Evolutionary conservation across 2,113 vertebrate species (phyloP), one percentile per base, ranked within the genome.

Genomic region (Callithrix jacchus): DNA sequence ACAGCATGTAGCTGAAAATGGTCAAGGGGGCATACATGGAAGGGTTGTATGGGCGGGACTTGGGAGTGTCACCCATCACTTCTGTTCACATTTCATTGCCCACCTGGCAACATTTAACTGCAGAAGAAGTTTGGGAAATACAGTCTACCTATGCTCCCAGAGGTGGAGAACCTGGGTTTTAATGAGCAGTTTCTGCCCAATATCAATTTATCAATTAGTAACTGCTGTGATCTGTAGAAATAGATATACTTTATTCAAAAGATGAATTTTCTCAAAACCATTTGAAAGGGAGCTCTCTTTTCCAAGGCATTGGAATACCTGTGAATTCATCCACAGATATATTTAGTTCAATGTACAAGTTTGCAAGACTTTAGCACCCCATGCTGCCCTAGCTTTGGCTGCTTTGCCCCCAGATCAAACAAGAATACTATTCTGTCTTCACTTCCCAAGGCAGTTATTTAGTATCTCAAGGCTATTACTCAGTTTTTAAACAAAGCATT

Each of bases 261-360:
- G 32, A 81, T 87, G 23, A 56, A 84, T 76, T 89, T 93, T 94
- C 54, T 85, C 52, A 92, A 86, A 95, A 95, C 76, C 18, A 84
- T 66, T 83, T 80, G 83, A 86, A 89, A 88, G 54, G 70, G 25
- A 66, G 25, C 6, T 86, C 20, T 88, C 8, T 90, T 80, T 45
- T 42, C 45, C 30, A 81, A 87, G 77, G 13, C 87, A 94, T 77
- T 80, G 23, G 42, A 42, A 68, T 68, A 94, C 58, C 45, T 94
- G 21, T 83, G 35, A 54, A n/a, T 79, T 94, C 30, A 89, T 90
- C 56, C 56, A 97, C 16, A 93, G 61, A 94, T 32, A 71, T 66
- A 49, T 80, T 95, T 96, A 73, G 76, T 96, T 96, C 87, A 80
- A 52, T 81, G 56, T 71, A 61, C 30, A 89, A 87, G 47, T 9